phyloP scores from a whole-genome alignment of 2,888 invertebrate species.

The Thyatira batis region DNA sequence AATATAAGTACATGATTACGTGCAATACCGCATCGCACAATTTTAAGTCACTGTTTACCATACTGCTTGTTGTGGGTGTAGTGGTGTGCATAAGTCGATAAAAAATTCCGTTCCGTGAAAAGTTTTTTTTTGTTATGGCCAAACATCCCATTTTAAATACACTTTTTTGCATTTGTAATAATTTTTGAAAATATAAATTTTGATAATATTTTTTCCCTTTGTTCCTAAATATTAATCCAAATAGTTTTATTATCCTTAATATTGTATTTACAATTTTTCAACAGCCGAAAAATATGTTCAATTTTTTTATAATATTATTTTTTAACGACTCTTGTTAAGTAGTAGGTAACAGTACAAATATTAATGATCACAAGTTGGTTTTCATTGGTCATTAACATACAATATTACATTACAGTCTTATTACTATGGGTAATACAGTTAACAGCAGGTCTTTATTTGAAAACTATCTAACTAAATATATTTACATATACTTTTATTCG shows the following conservation, averaged over 20 bases:
- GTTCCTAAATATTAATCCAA: constrained; percentile 83
- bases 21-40: constrained; percentile 74
- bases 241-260: constrained; percentile 82
- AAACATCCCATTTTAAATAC: constrained; percentile 75
- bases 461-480: constrained; percentile 61
- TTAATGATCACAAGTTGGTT: constrained; percentile 84
- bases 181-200: constrained; percentile 83
- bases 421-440: constrained; percentile 71
- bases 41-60: constrained; percentile 72
- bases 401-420: constrained; percentile 79
- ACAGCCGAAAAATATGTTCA: constrained; percentile 83
- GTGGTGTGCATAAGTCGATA: constrained; percentile 77
- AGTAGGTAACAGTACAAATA: constrained; percentile 84
- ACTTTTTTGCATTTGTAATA: constrained; percentile 79
- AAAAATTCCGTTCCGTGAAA: constrained; percentile 68
- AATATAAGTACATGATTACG: constrained; percentile 58
- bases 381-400: constrained; percentile 84
- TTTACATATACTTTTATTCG: constrained; percentile 47
- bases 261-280: constrained; percentile 83
- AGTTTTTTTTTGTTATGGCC: constrained; percentile 79
- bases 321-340: constrained; percentile 83
- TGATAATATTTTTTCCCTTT: constrained; percentile 80
- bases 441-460: constrained; percentile 74
- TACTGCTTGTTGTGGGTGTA: constrained; percentile 73
- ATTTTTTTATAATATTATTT: constrained; percentile 80